Conservation (phyloP, 2,113 vertebrate species). For the Cryptotis parvus region DNA sequence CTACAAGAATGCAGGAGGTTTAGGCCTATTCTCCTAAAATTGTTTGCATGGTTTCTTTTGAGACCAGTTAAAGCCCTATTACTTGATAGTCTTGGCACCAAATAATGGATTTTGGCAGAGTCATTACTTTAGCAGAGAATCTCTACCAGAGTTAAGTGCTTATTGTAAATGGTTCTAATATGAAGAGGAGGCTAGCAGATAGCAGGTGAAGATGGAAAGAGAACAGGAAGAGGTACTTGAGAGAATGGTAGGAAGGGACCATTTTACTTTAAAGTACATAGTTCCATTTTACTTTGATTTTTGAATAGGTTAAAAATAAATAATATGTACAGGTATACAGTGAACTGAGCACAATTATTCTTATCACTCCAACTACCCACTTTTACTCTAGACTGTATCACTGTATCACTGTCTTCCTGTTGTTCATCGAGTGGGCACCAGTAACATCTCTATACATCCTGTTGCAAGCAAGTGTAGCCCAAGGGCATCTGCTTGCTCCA, state of each 20-base stretch:
- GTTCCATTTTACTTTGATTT: background rate
- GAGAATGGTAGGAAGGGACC: background rate
- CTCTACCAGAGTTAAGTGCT: background rate
- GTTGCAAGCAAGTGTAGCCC: too few relatives aligned
- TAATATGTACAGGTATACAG: background rate
- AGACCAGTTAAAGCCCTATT: background rate
- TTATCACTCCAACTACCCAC: background rate
- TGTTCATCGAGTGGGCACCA: too few relatives aligned
- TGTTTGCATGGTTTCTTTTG: constrained; percentile 12
- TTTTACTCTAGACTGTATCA: constrained; percentile 35
- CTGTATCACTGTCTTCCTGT: too few relatives aligned
- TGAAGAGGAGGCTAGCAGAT: constrained; percentile 33
- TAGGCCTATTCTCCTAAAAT: background rate
- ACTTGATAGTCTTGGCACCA: constrained; percentile 16
- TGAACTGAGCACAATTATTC: background rate
- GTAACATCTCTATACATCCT: too few relatives aligned
- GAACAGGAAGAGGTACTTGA: background rate
- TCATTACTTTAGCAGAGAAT: constrained; percentile 22
- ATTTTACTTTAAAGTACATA: too few relatives aligned
- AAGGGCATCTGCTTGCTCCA: too few relatives aligned
- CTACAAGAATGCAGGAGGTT: background rate
- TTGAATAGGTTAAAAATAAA: constrained; percentile 37
- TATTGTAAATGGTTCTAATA: background rate
- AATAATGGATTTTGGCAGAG: background rate
- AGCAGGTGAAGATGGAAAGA: background rate